Percentiles rank a stretch among this genome's conserved stretches.
These are phyloP conservation scores for Pangasius djambal DNA, from an alignment of 2,797 vertebrate genomes.

Conservation along the genomic window DNA sequence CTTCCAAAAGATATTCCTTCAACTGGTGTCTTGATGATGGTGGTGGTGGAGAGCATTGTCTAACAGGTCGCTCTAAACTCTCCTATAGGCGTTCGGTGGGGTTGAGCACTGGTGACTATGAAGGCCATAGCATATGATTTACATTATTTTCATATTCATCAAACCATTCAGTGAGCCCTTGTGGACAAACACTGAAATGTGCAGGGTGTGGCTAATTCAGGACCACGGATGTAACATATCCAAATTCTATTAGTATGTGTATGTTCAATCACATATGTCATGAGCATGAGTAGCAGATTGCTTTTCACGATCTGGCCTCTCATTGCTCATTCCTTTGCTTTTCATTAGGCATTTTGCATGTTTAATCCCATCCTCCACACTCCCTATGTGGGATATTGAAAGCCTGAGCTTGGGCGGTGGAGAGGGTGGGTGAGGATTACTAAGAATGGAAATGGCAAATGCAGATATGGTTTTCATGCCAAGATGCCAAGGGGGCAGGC, in stretches of 20 bases:
- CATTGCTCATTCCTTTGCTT: slow-evolving; percentile 54
- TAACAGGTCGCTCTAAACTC: not conserved
- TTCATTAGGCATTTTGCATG: slow-evolving; percentile 57
- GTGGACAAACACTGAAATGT: not conserved
- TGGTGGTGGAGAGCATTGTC: not conserved
- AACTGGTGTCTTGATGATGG: not conserved
- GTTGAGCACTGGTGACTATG: not conserved
- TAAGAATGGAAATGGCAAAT: slow-evolving; percentile 62
- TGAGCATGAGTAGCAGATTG: not conserved
- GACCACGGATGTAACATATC: not conserved
- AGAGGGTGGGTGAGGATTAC: slow-evolving; percentile 68
- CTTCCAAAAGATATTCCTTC: not conserved
- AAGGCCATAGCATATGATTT: not conserved
- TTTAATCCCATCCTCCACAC: slow-evolving; percentile 77
- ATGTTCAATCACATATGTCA: not conserved
- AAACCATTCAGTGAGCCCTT: not conserved
- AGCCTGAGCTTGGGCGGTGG: slow-evolving; percentile 57
- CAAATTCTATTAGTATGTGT: not conserved
- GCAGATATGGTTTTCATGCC: slow-evolving; percentile 61
- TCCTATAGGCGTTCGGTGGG: not conserved
- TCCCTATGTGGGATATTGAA: slow-evolving; percentile 71
- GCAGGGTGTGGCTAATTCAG: not conserved
- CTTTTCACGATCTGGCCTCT: slow-evolving; percentile 33
- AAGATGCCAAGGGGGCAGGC: slow-evolving; percentile 54
- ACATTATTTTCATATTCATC: not conserved